Conservation (phyloP, 2,888 invertebrate genomes). For the Leucoma salicis region DNA sequence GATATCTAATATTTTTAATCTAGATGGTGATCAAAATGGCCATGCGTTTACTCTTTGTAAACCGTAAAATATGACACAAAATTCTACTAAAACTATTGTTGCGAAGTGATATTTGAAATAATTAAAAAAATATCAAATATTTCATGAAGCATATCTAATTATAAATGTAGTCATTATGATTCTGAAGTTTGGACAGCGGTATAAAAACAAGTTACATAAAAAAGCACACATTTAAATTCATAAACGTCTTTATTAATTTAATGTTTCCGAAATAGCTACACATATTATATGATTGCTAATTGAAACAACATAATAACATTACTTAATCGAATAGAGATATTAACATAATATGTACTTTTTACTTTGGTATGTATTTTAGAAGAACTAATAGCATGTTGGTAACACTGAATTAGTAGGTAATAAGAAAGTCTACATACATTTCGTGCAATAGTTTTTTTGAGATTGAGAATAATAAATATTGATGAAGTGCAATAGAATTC, state of each 20-base stretch:
- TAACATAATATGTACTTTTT: too few species aligned
- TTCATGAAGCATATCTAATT: background rate
- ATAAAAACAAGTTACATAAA: conserved; percentile 2
- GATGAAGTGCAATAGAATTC: too few species aligned
- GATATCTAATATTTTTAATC: too few species aligned
- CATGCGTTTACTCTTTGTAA: too few species aligned
- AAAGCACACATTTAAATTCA: background rate
- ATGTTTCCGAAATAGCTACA: background rate
- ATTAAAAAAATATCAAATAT: background rate
- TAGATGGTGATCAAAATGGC: too few species aligned
- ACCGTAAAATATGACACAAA: too few species aligned
- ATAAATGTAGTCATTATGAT: background rate
- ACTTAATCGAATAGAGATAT: conserved; percentile 4
- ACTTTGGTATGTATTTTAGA: too few species aligned
- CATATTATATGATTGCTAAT: conserved; percentile 1
- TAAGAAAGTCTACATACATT: too few species aligned
- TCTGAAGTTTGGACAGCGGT: background rate
- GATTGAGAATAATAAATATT: too few species aligned
- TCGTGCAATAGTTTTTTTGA: too few species aligned
- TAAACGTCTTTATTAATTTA: background rate
- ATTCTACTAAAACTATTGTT: background rate
- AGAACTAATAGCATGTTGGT: too few species aligned
- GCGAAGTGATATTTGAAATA: background rate
- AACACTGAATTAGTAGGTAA: too few species aligned
- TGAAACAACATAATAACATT: conserved; percentile 5